phyloP scores from a whole-genome alignment of 92 coral and sea anemone species.

The Heteractis magnifica region DNA sequence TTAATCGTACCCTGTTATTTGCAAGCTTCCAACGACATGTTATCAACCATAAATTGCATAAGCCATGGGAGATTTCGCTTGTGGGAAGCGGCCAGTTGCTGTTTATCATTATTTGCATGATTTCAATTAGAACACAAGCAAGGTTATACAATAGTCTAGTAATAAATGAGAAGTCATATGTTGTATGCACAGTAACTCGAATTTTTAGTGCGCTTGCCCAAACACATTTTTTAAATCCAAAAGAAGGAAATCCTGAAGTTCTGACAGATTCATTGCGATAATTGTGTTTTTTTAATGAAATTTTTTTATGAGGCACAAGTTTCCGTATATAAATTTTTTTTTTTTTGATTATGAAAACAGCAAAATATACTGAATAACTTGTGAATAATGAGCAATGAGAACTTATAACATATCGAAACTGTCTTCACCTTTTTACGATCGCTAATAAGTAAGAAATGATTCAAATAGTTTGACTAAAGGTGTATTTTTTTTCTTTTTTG shows the following conservation, averaged over 20 bases:
- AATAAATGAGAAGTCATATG: conserved; percentile 18
- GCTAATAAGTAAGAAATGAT: conserved; percentile 4
- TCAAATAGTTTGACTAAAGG: not conserved
- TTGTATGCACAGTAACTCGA: not conserved
- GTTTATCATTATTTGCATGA: conserved; percentile 56
- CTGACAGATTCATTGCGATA: not conserved
- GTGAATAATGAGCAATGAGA: not conserved
- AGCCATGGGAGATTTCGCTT: conserved; percentile 66
- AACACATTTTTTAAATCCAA: not conserved
- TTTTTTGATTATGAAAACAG: not conserved
- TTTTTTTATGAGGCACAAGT: not conserved
- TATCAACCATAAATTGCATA: conserved; percentile 67
- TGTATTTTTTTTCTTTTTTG: not conserved
- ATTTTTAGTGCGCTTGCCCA: not conserved
- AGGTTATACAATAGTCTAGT: conserved; percentile 32
- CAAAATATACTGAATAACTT: not conserved
- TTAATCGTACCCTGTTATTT: conserved; percentile 68
- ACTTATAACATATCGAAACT: not conserved
- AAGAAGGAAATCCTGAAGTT: not conserved
- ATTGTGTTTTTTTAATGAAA: not conserved
- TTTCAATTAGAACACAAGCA: conserved; percentile 61
- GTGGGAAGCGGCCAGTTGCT: conserved; percentile 87
- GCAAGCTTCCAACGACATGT: conserved; percentile 47
- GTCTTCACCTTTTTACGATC: not conserved
- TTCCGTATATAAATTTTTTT: not conserved